phyloP scores from a whole-genome alignment of 1,140 invertebrate species.

The Drosophila ambigua region DNA sequence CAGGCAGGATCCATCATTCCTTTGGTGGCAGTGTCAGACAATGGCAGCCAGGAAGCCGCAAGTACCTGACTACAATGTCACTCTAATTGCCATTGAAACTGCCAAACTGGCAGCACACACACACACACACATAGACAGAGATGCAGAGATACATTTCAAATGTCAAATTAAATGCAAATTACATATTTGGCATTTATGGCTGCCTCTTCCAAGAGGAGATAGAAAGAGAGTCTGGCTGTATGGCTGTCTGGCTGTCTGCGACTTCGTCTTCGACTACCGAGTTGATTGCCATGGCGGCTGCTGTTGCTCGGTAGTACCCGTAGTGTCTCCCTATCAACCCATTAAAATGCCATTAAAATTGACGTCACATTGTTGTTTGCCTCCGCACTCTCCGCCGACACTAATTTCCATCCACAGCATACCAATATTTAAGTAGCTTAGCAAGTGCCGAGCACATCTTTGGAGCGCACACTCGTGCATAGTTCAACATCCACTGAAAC shows the following conservation, averaged over 20 bases:
- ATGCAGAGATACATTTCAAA: constrained; percentile 39
- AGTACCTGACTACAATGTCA: constrained; percentile 28
- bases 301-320: background rate
- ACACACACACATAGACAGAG: constrained; percentile 1
- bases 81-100: constrained; percentile 37
- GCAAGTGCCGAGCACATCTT: constrained; percentile 24
- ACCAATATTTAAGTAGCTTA: constrained; percentile 42
- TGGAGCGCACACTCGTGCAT: background rate
- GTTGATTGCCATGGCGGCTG: too few relatives aligned
- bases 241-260: constrained; percentile 2
- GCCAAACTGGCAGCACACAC: constrained; percentile 2
- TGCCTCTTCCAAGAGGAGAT: constrained; percentile 6
- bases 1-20: constrained; percentile 5
- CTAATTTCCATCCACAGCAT: constrained; percentile 50
- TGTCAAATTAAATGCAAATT: constrained; percentile 80
- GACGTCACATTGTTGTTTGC: constrained; percentile 47
- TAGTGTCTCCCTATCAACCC: constrained; percentile 33
- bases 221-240: background rate
- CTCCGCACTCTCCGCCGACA: constrained; percentile 28
- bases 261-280: constrained; percentile 1
- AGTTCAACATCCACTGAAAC: constrained; percentile 24
- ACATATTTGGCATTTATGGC: constrained; percentile 67
- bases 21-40: constrained; percentile 7
- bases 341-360: constrained; percentile 79
- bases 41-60: background rate